A percentile compares a stretch with the other conserved stretches of the same genome.
These are phyloP conservation scores for Rhingia campestris DNA, from an alignment of 2,888 invertebrate genomes.

Conservation along the genomic window DNA sequence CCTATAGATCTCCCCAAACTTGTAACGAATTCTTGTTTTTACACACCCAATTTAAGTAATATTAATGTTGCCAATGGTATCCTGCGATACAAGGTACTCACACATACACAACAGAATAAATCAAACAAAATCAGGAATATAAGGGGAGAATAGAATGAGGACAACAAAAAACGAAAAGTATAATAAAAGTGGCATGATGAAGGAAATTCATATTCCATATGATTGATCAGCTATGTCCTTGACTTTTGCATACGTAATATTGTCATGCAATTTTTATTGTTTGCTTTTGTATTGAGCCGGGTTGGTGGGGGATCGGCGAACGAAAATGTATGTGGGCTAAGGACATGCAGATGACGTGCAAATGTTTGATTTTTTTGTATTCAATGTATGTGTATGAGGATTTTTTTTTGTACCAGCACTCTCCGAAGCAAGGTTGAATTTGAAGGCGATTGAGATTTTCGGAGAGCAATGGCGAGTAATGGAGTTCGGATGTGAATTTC, in stretches of 20 bases:
- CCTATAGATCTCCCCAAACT: constrained; percentile 9
- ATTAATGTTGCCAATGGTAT: constrained; percentile 63
- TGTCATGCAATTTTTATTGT: constrained; percentile 70
- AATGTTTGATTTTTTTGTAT: constrained; percentile 35
- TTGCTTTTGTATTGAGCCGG: constrained; percentile 46
- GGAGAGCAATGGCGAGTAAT: not conserved
- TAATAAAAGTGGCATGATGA: constrained; percentile 51
- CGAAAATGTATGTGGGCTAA: constrained; percentile 50
- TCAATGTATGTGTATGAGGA: no score
- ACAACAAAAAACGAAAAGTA: constrained; percentile 2
- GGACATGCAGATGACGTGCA: constrained; percentile 60
- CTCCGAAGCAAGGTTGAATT: constrained; percentile 18
- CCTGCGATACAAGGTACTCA: constrained; percentile 18
- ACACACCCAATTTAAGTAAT: constrained; percentile 55
- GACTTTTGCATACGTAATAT: constrained; percentile 70
- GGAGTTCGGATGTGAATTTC: constrained; percentile 41
- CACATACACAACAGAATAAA: constrained; percentile 16
- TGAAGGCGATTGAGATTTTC: constrained; percentile 23
- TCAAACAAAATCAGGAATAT: constrained; percentile 11
- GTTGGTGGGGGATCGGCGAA: not conserved
- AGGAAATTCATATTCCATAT: constrained; percentile 71
- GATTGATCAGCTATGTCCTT: constrained; percentile 71
- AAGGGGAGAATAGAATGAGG: not conserved
- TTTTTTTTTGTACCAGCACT: not conserved
- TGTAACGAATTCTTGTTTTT: constrained; percentile 12